Evolutionary conservation across 1,140 invertebrate genomes (phyloP).

Genomic region (Drosophila arawakana): DNA sequence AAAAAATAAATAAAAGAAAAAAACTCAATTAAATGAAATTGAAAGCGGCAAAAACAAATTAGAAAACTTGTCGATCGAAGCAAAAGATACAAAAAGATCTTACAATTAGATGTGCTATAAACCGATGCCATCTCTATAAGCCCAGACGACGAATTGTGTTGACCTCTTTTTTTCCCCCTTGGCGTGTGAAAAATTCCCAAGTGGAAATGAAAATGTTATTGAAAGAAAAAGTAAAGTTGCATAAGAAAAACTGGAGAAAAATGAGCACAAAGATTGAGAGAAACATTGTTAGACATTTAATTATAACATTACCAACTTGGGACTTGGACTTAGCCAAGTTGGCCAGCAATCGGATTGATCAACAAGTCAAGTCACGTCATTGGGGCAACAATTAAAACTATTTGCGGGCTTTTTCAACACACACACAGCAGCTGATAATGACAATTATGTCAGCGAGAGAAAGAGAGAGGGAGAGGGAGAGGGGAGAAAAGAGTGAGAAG

Average conservation of each 20-base stretch:
- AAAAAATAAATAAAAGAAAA: neutral
- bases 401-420: constrained; percentile 44
- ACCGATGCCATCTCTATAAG: neutral
- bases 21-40: constrained; percentile 70
- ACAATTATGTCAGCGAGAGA: constrained; percentile 40
- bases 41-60: constrained; percentile 66
- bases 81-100: constrained; percentile 28
- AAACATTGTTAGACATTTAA: constrained; percentile 53
- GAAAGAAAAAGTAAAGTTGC: constrained; percentile 58
- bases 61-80: constrained; percentile 57
- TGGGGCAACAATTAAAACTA: constrained; percentile 54
- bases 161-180: constrained; percentile 40
- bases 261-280: neutral
- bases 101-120: constrained; percentile 19
- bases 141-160: constrained; percentile 4
- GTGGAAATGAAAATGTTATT: constrained; percentile 30
- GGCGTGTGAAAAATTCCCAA: constrained; percentile 67
- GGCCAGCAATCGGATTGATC: constrained; percentile 7
- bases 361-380: constrained; percentile 47
- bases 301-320: constrained; percentile 53
- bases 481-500: neutral
- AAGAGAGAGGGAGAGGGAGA: neutral
- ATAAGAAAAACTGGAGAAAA: constrained; percentile 49
- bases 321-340: constrained; percentile 11
- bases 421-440: constrained; percentile 40